phyloP scores from a whole-genome alignment of 2,113 vertebrate genomes.

The Siphamia tubifer region DNA sequence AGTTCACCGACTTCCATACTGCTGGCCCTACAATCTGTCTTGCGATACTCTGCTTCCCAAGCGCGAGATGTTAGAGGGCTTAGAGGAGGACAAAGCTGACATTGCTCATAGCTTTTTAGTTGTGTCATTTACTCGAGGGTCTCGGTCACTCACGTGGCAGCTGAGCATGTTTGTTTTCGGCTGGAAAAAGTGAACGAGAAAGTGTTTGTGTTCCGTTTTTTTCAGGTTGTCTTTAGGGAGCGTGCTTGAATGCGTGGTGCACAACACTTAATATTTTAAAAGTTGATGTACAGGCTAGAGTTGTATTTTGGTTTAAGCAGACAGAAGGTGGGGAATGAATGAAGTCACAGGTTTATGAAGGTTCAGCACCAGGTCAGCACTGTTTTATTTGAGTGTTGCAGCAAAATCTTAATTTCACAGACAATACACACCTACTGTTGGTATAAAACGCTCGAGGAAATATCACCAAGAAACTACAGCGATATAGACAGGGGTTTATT shows the following conservation, averaged over 20 bases:
- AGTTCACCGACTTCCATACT: constrained; percentile 61
- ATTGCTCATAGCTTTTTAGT: constrained; percentile 53
- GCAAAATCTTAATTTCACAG: not conserved
- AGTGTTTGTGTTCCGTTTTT: not conserved
- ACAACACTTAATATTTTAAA: constrained; percentile 4
- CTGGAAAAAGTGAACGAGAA: constrained; percentile 21
- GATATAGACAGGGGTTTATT: no score
- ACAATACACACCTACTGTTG: no score
- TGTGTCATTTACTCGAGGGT: constrained; percentile 59
- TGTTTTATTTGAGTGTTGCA: not conserved
- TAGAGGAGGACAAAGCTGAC: constrained; percentile 60
- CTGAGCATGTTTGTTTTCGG: constrained; percentile 6
- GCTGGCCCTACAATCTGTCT: constrained; percentile 59
- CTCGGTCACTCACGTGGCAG: constrained; percentile 29
- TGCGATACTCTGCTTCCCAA: constrained; percentile 42
- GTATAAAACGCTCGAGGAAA: not conserved
- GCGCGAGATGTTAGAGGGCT: constrained; percentile 55
- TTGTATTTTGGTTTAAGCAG: not conserved
- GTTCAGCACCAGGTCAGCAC: not conserved
- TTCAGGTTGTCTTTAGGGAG: not conserved
- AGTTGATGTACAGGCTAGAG: not conserved
- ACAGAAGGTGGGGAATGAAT: not conserved
- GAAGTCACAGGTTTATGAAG: not conserved
- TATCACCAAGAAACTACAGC: not conserved
- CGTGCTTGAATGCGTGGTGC: not conserved